Evolutionary conservation across 2,797 vertebrate species (phyloP), one percentile per base, ranked within the genome.

Genomic region (Tapirus indicus): DNA sequence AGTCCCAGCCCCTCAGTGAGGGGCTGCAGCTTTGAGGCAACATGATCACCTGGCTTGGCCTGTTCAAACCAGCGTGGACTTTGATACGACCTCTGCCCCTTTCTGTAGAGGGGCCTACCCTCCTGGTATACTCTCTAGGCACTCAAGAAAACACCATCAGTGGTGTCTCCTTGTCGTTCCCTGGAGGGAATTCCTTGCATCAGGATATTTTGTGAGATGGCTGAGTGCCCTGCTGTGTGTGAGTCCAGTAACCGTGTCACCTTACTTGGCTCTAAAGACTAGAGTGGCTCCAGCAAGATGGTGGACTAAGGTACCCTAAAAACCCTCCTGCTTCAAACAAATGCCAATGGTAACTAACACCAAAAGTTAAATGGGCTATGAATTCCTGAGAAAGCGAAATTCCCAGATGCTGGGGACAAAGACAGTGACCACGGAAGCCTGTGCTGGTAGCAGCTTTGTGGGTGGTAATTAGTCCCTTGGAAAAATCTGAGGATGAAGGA

Each of bases 281-380:
- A 7, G 20, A 44, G 23, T 3, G 21, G 74, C 20, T 80, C 56
- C 29, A 64, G 56, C 21, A 49, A 16, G 69, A 27, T 5, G 66
- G 9, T 0, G 0, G 62, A 14, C 52, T 7, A 3, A 58, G 23
- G 14, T 54, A 25, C 54, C 32, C 8, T 2, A 7, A 58, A 85
- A 79, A 21, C 35, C 32, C 6, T 41, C 23, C 17, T 5, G 74
- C 20, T 85, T 72, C 64, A 64, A 18, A 41, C 29, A 35, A 17
- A 21, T 38, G 13, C 64, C 11, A 29, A 0, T 54, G 17, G 32
- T 29, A 58, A 86, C 49, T 60, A 35, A 35, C 17, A 35, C 20
- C 23, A 56, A 38, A 58, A 29, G 12, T 64, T 11, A 38, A 38
- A 18, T 18, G 38, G 44, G 44, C 18, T 10, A 11, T 17, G 54